Evolutionary conservation across 2,888 invertebrate species (phyloP), one percentile per base, ranked within the genome.

Genomic region (Julus scandinavius): DNA sequence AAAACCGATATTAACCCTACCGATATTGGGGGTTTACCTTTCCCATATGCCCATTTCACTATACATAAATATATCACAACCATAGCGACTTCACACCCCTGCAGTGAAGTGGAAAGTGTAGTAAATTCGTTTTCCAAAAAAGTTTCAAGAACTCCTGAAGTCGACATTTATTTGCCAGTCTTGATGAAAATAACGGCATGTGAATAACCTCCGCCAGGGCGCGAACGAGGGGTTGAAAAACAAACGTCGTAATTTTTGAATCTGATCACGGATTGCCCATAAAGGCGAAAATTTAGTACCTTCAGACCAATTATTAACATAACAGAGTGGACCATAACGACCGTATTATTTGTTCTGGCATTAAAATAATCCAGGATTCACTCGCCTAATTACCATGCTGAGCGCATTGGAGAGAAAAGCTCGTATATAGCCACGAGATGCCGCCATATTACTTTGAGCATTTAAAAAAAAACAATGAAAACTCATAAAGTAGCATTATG

Each of bases 401-500:
- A 17, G n/a, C 17, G 63, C 5, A 63, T 17, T 4, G n/a, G n/a
- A 17, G 63, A 49, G 49, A 49, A 49, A 49, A 6, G 49, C 49
- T 49, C 49, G 49, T 49, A 49, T 49, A 49, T 49, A n/a, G 49
- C 49, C 49, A 49, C 49, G 7, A 50, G 50, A 50, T 50, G 50
- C 9, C 50, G 50, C 50, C 50, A 50, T 50, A 13, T 50, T 50
- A 13, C 11, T 50, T 50, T 9, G 50, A 50, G 50, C 50, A 13
- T 50, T 50, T 50, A 13, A 50, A 50, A 50, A 58, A 58, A 63
- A 63, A 63, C n/a, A 63, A 63, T 63, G 63, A 63, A 63, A 63
- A 63, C 63, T 63, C 58, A 63, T n/a, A 63, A 63, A 72, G 72
- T 72, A 72, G n/a, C 29, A 72, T 72, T 72, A 72, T 29, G 7